phyloP scores from a whole-genome alignment of 2,797 vertebrate species.

The Microcaecilia unicolor region DNA sequence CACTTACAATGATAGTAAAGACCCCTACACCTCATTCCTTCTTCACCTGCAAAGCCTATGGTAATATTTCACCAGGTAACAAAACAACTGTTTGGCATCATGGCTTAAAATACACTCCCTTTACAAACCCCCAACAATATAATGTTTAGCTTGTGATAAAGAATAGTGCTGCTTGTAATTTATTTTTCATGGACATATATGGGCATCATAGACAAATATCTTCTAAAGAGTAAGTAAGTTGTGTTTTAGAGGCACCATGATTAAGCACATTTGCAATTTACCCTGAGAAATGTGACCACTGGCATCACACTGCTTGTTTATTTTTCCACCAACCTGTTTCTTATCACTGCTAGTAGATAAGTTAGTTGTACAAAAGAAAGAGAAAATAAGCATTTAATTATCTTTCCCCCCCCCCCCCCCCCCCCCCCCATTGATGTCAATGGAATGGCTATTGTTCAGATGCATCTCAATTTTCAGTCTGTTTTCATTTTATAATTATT shows the following conservation, averaged over 20 bases:
- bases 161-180: slow-evolving; percentile 42
- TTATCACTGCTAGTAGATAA: too few species aligned
- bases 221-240: slow-evolving; percentile 33
- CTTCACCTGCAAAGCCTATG: slow-evolving; percentile 8
- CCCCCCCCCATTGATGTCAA: slow-evolving; percentile 34
- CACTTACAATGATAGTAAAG: slow-evolving; percentile 19
- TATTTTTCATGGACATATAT: too few species aligned
- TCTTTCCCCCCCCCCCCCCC: slow-evolving; percentile 38
- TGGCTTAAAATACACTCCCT: slow-evolving; percentile 28
- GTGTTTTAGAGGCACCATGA: slow-evolving; percentile 17
- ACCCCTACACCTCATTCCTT: too few species aligned
- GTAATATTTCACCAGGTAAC: slow-evolving; percentile 17
- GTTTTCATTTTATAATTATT: slow-evolving; percentile 50
- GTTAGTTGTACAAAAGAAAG: too few species aligned
- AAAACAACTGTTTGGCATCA: slow-evolving; percentile 34
- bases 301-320: slow-evolving; percentile 9
- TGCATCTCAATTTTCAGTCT: slow-evolving; percentile 43
- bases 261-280: slow-evolving; percentile 26
- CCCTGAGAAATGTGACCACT: slow-evolving; percentile 22
- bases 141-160: slow-evolving; percentile 46
- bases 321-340: too few species aligned
- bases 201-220: slow-evolving; percentile 25
- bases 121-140: slow-evolving; percentile 37
- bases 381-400: slow-evolving; percentile 45
- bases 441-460: slow-evolving; percentile 36